Evolutionary conservation across 1,140 invertebrate genomes (phyloP), one percentile per base, ranked within the genome.

Genomic region (Leptinotarsa lineolata): DNA sequence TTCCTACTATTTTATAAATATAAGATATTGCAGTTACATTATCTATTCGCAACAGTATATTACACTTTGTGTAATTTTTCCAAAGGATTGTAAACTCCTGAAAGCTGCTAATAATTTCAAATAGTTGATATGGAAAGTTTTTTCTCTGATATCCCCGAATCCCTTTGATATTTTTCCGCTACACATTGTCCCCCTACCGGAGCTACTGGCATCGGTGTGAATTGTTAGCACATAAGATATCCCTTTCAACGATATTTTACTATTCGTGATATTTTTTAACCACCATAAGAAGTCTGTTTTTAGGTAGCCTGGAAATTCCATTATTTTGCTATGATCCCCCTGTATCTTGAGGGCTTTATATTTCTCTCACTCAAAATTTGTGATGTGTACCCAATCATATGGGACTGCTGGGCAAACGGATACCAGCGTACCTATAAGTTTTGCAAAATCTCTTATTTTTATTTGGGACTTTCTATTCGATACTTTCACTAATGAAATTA

Each of bases 121-220:
- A 18, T 22, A 24, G 59, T 76, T 76, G 15, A 74, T 74, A 59
- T 74, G 75, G 6, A 45, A 59, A 22, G 60, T 39, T 48, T 30
- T 46, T 58, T 81, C 77, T 13, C 59, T 22, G 13, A 54, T 24
- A 44, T 39, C 46, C 79, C 78, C 80, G 44, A 76, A 79, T 46
- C 80, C 80, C 21, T 74, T 58, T 39, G 67, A 24, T 11, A n/a
- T 64, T 20, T 20, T 45, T 15, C 58, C 61, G 39, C 5, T 39
- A 61, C 16, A 39, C 11, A 61, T 30, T n/a, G 6, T 12, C 8
- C 59, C 69, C 69, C 69, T 61, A 16, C 54, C 69, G 8, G 16
- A n/a, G 30, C 5, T 24, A 12, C 54, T 61, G 20, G 54, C 73
- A 15, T 74, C 45, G 18, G 73, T 72, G 44, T 48, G 72, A 44